Base-by-base conservation (phyloP, 2,797 vertebrate species). In the Limnodromus scolopaceus region DNA sequence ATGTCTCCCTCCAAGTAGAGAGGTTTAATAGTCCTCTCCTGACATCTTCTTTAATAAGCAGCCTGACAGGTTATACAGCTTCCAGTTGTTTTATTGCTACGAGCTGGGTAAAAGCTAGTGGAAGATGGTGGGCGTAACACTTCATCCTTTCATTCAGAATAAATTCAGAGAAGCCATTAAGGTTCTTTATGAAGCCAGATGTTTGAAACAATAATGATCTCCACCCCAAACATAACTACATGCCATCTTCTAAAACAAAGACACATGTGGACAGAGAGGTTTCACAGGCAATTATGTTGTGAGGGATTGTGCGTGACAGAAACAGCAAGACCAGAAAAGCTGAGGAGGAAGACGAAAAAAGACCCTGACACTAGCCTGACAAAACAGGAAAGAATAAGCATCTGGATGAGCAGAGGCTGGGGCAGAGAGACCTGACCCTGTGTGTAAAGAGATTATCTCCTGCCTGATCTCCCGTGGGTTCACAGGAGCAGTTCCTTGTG, bases 191-290 rank as follows among this genome's bases (percentile, higher is more conserved):
- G 74, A 90, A 93, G 83, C 94, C 93, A 97, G 90, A 95, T 96
- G 93, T 92, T 94, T 94, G 89, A 96, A 97, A 97, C 95, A 96
- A 92, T 95, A 96, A 95, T 83, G 72, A 75, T 87, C 94, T 95
- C 95, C 93, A 92, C 93, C 94, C 94, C 87, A 96, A 92, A 95
- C 77, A 95, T 57, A 93, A 87, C 83, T 94, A 91, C 65, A 53
- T 93, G 96, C 81, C 92, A 65, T 94, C 80, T 89, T 49, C 45
- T 55, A 95, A 97, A 97, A 91, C 95, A 95, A 91, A 96, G 94
- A 92, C 92, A 96, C 80, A 89, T 92, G 90, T 96, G 88, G 92
- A 91, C 90, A 91, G 75, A 94, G 75, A 91, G 86, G 75, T 91
- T 95, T 95, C 71, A 64, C 41, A 92, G 90, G 68, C 74, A 95